phyloP scores from a whole-genome alignment of 1,140 invertebrate genomes.

The Ips typographus region DNA sequence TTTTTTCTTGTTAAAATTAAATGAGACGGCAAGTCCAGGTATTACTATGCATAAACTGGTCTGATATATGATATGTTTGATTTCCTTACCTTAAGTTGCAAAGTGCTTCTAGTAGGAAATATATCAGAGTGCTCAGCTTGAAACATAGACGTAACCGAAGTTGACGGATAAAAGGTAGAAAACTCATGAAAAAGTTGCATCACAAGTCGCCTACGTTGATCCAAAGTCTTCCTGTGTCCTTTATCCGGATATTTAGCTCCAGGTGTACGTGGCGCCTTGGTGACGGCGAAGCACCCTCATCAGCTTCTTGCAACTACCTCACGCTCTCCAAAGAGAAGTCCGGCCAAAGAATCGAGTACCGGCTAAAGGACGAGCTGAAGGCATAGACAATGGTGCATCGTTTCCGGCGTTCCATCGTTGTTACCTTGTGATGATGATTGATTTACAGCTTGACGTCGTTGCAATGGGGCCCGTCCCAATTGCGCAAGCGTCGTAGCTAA shows the following conservation, averaged over 20 bases:
- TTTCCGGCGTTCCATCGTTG: not conserved
- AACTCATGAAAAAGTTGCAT: constrained; percentile 92
- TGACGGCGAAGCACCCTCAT: constrained; percentile 64
- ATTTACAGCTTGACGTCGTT: constrained; percentile 66
- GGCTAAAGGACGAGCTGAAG: constrained; percentile 51
- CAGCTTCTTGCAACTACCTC: constrained; percentile 54
- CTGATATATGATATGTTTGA: too few species aligned
- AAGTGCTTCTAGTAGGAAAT: constrained; percentile 89
- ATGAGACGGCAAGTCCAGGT: too few species aligned
- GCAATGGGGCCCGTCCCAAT: constrained; percentile 81
- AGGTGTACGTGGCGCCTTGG: constrained; percentile 85
- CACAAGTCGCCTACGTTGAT: constrained; percentile 88
- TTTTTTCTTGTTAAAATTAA: too few species aligned
- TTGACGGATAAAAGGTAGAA: constrained; percentile 76
- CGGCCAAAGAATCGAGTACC: constrained; percentile 86
- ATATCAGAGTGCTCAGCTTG: constrained; percentile 84
- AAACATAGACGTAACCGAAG: constrained; percentile 88
- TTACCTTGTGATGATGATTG: not conserved
- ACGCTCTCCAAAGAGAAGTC: constrained; percentile 87
- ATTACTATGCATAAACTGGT: too few species aligned
- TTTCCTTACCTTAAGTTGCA: constrained; percentile 76
- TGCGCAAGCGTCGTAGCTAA: constrained; percentile 91
- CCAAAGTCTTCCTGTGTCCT: constrained; percentile 81
- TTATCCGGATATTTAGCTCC: constrained; percentile 63
- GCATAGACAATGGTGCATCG: constrained; percentile 46